Conservation (phyloP, 2,113 vertebrate species). For the Pterocles orientalis region DNA sequence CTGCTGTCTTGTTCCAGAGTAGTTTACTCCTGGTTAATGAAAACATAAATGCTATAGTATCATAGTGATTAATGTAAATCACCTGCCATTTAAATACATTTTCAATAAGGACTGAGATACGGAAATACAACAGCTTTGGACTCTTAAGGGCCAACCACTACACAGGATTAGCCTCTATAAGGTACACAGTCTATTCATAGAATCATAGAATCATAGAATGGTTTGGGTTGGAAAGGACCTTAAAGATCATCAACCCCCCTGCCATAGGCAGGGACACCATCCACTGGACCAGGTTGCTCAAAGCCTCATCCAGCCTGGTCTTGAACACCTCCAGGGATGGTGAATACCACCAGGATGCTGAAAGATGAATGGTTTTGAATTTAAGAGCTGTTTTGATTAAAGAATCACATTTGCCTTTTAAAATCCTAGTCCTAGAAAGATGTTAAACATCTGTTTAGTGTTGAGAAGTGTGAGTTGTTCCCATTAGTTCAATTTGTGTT, state of each 20-base stretch:
- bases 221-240: too few species aligned
- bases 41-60: neutral
- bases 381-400: neutral
- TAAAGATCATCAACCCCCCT: too few species aligned
- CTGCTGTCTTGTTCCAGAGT: neutral
- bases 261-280: too few species aligned
- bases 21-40: neutral
- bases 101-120: neutral
- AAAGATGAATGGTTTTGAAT: neutral
- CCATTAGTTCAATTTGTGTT: neutral
- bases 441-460: neutral
- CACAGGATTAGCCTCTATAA: neutral
- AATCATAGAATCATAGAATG: too few species aligned
- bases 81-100: neutral
- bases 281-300: too few species aligned
- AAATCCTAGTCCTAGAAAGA: neutral
- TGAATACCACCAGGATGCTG: neutral
- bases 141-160: neutral
- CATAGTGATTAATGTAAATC: neutral
- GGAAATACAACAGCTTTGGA: neutral
- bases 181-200: neutral
- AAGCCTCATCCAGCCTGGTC: too few species aligned
- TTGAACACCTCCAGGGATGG: neutral
- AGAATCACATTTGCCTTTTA: neutral
- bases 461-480: neutral